Percentiles rank a stretch among this genome's conserved stretches.
Evolutionary conservation across 2,797 vertebrate species (phyloP).

Genomic region (Miichthys miiuy): DNA sequence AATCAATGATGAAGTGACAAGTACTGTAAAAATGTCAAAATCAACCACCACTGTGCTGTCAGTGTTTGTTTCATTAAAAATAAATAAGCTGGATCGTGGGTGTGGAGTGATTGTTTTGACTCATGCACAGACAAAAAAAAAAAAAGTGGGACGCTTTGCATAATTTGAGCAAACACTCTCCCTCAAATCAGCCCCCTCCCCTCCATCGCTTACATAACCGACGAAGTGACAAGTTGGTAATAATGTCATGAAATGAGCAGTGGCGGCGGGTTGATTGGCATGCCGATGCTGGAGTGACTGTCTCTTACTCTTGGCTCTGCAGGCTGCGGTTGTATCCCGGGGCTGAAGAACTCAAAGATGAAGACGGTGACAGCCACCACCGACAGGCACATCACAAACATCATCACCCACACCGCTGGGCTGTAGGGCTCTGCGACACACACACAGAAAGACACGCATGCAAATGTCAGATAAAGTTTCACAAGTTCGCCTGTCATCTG

Average conservation of each 20-base stretch:
- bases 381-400: slow-evolving; percentile 98
- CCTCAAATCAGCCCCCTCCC: slow-evolving; percentile 55
- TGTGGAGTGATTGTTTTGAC: slow-evolving; percentile 56
- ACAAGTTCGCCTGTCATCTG: slow-evolving; percentile 32
- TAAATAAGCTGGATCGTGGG: slow-evolving; percentile 44
- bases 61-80: slow-evolving; percentile 35
- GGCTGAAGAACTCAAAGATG: slow-evolving; percentile 98
- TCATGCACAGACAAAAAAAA: slow-evolving; percentile 23
- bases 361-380: slow-evolving; percentile 97
- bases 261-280: slow-evolving; percentile 59
- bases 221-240: slow-evolving; percentile 58
- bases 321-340: slow-evolving; percentile 95
- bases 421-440: slow-evolving; percentile 92
- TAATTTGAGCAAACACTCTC: slow-evolving; percentile 52
- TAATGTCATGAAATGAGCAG: slow-evolving; percentile 58
- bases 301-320: slow-evolving; percentile 92
- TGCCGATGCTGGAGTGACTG: slow-evolving; percentile 17
- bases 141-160: slow-evolving; percentile 37
- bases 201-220: slow-evolving; percentile 54
- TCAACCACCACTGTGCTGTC: slow-evolving; percentile 11
- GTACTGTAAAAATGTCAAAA: slow-evolving; percentile 46
- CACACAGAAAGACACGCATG: slow-evolving; percentile 32
- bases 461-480: slow-evolving; percentile 35
- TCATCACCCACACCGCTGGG: slow-evolving; percentile 98
- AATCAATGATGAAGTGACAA: slow-evolving; percentile 48